Conservation (phyloP, 1,140 invertebrate species). For the Condylostylus longicornis region DNA sequence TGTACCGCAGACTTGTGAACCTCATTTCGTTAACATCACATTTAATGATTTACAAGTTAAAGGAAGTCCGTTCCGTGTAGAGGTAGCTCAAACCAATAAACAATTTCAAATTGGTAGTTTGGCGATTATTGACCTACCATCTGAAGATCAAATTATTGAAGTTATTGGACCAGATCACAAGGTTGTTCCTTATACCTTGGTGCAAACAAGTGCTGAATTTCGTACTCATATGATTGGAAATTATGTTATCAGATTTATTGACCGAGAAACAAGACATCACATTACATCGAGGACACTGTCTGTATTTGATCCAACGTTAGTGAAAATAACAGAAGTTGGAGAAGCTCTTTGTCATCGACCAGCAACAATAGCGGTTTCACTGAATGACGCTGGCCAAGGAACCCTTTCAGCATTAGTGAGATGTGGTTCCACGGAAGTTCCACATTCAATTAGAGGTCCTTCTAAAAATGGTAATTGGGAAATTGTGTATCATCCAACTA, state of each 20-base stretch:
- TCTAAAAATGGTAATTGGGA: constrained; percentile 55
- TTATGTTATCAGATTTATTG: constrained; percentile 35
- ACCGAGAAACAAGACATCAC: constrained; percentile 30
- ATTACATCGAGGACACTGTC: constrained; percentile 48
- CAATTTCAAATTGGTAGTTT: constrained; percentile 41
- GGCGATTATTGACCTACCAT: constrained; percentile 40
- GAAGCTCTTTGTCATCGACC: constrained; percentile 72
- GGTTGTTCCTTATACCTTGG: constrained; percentile 35
- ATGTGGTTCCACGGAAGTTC: constrained; percentile 63
- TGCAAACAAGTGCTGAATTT: constrained; percentile 38
- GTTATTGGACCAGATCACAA: constrained; percentile 38
- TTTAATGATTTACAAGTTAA: constrained; percentile 91
- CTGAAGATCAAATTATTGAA: constrained; percentile 39
- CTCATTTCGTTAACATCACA: constrained; percentile 89
- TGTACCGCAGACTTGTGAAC: constrained; percentile 72
- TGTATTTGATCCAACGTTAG: constrained; percentile 70
- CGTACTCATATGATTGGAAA: constrained; percentile 36
- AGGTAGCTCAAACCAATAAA: constrained; percentile 74
- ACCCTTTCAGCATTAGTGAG: constrained; percentile 61
- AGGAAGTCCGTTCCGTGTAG: constrained; percentile 81
- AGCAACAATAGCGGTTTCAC: constrained; percentile 49
- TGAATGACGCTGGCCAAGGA: constrained; percentile 64
- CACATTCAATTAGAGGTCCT: constrained; percentile 54
- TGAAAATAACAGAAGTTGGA: constrained; percentile 60
- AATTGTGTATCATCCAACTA: constrained; percentile 71